Base-by-base conservation (phyloP, 2,113 vertebrate genomes). In the Polyodon spathula region DNA sequence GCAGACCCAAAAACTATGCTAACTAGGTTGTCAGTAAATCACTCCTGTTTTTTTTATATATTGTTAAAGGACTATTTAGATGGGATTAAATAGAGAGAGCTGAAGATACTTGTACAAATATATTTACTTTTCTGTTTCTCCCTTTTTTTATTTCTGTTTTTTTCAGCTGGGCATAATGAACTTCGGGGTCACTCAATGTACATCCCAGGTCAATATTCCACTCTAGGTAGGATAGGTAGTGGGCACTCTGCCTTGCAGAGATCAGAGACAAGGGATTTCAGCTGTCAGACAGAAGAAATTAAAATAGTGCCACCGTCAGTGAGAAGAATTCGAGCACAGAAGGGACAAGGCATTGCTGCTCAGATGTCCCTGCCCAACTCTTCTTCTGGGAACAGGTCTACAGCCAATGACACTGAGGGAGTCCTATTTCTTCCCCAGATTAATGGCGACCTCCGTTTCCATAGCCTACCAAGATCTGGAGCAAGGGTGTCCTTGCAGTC, bases 281-380 rank as follows among this genome's bases (percentile, higher is more conserved):
- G 93, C 84, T 97, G 93, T 78, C 96, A 99, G 86, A 99, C 95
- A 0, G 95, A 99, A 65, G 90, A 92, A 5, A 73, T 90, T 39
- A 95, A 92, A 76, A 72, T 97, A 0, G 90, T 98, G 0, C 95
- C 94, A 0, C 96, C 96, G 6, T 97, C 94, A 0, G 80, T 99
- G 81, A 87, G 96, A 65, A 90, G 95, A 69, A 99, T 99, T 73
- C 77, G 96, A 11, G 94, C 95, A 0, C 93, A 99, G 71, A 89
- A 88, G 62, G 96, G 96, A 42, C 93, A 97, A 56, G 94, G 96
- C 42, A 95, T 99, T 9, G 93, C 95, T 0, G 93, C 93, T 62
- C 93, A 96, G 75, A 95, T 97, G 90, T 87, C 90, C 6, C 81
- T 96, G 60, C 90, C 91, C 2, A 78, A 81, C 65, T 95, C 27